Evolutionary conservation across 2,113 vertebrate species (phyloP).

Genomic region (Todiramphus chloris): DNA sequence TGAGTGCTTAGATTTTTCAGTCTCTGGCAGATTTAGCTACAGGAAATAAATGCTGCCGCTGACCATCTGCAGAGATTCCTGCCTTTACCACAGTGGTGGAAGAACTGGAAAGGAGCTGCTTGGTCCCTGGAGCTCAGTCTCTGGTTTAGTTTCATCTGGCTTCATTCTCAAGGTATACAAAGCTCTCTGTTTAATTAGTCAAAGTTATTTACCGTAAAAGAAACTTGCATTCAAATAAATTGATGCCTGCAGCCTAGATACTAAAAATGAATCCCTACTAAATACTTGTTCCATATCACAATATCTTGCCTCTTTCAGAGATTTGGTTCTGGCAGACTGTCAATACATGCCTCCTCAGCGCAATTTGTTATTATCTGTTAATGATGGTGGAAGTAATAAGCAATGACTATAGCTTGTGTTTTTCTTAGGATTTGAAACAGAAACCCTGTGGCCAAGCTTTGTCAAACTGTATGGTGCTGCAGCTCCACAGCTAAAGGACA

Average conservation of each 20-base stretch:
- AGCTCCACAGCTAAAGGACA: neutral
- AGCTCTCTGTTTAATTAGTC: neutral
- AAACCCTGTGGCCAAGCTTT: neutral
- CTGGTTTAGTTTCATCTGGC: neutral
- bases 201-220: neutral
- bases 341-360: accelerated
- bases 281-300: neutral
- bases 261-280: neutral
- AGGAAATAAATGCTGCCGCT: neutral
- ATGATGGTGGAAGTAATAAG: neutral
- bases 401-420: neutral
- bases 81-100: neutral
- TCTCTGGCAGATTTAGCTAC: neutral
- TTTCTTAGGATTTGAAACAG: neutral
- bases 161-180: neutral
- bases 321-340: neutral
- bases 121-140: neutral
- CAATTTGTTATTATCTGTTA: neutral
- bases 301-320: neutral
- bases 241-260: neutral
- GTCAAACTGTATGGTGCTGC: neutral
- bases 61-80: neutral
- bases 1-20: neutral
- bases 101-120: neutral
- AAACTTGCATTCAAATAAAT: neutral